These are phyloP conservation scores for Charina bottae DNA, from an alignment of 2,113 vertebrate species.

Conservation along the genomic window DNA sequence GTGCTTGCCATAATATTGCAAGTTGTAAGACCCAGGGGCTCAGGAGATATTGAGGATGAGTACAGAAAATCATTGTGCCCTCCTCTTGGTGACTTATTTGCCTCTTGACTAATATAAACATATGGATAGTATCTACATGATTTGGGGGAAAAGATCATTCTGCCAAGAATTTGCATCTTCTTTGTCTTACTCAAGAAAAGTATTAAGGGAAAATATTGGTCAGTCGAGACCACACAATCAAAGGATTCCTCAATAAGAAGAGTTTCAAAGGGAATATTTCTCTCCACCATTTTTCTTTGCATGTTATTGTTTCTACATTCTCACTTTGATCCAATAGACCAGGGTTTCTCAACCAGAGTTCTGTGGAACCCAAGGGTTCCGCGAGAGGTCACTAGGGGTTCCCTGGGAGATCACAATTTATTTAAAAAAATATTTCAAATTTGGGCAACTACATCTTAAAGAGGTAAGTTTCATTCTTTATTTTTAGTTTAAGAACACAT, in stretches of 20 bases:
- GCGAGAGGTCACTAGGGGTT: too few species aligned
- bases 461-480: too few species aligned
- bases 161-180: not conserved
- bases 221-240: not conserved
- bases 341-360: too few species aligned
- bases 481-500: too few species aligned
- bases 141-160: slow-evolving; percentile 9
- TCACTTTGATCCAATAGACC: not conserved
- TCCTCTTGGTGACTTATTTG: not conserved
- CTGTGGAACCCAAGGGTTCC: too few species aligned
- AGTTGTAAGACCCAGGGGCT: not conserved
- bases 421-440: too few species aligned
- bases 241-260: not conserved
- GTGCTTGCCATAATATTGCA: not conserved
- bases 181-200: not conserved
- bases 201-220: not conserved
- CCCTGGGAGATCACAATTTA: too few species aligned
- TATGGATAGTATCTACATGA: slow-evolving; percentile 22
- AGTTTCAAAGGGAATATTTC: not conserved
- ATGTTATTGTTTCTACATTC: not conserved
- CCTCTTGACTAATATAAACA: not conserved
- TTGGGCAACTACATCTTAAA: too few species aligned
- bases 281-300: not conserved
- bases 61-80: not conserved
- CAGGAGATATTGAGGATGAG: not conserved